Percentiles rank a stretch among this genome's conserved stretches.
Evolutionary conservation across 1,140 invertebrate species (phyloP).

Genomic region (Nymphalis io): DNA sequence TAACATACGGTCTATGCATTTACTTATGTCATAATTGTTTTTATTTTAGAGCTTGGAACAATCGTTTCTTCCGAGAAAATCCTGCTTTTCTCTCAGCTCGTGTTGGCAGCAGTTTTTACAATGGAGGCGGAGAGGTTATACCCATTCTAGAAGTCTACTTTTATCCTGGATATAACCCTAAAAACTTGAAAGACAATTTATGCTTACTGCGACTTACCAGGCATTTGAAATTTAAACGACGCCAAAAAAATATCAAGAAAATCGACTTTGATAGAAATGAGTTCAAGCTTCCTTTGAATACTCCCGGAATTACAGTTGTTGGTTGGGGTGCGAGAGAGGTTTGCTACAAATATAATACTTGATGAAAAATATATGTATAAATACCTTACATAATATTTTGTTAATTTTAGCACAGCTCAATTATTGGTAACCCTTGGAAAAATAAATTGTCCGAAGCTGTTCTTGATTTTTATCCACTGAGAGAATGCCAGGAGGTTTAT

Average conservation of each 20-base stretch:
- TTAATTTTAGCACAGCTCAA: slow-evolving; percentile 45
- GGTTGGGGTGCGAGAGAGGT: slow-evolving; percentile 69
- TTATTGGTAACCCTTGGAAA: slow-evolving; percentile 47
- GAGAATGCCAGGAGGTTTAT: slow-evolving; percentile 59
- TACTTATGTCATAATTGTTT: neutral
- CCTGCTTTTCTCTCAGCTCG: slow-evolving; percentile 61
- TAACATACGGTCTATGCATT: too few relatives aligned
- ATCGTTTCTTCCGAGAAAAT: slow-evolving; percentile 68
- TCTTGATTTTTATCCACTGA: slow-evolving; percentile 51
- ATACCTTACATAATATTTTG: neutral
- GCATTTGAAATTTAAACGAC: slow-evolving; percentile 46
- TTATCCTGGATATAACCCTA: slow-evolving; percentile 58
- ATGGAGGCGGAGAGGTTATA: slow-evolving; percentile 56
- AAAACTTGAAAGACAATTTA: slow-evolving; percentile 57
- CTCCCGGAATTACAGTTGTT: slow-evolving; percentile 56
- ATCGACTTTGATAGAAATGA: slow-evolving; percentile 57
- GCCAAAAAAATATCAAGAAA: slow-evolving; percentile 51
- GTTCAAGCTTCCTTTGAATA: slow-evolving; percentile 42
- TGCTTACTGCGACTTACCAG: slow-evolving; percentile 47
- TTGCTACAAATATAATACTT: neutral
- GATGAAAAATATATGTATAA: neutral
- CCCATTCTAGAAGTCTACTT: slow-evolving; percentile 60
- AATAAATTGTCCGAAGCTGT: slow-evolving; percentile 52
- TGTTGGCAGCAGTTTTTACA: slow-evolving; percentile 59
- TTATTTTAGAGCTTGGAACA: slow-evolving; percentile 63